Conservation (phyloP, 1,140 invertebrate species). For the Drosophila teissieri region DNA sequence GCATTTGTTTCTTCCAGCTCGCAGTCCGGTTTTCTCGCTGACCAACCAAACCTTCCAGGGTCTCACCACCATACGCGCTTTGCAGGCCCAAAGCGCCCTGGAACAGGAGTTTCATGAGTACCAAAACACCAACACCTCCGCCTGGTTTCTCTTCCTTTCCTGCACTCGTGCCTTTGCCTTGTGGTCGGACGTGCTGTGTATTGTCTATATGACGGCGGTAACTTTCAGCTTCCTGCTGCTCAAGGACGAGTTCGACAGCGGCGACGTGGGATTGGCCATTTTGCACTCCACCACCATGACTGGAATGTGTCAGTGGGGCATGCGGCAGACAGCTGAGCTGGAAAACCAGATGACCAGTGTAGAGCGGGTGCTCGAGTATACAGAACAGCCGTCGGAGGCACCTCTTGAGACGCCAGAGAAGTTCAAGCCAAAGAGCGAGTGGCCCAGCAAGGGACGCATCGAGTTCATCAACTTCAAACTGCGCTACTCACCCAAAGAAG, state of each 20-base stretch:
- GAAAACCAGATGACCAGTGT: constrained; percentile 95
- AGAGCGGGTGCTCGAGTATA: constrained; percentile 91
- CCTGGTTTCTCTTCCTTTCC: constrained; percentile 90
- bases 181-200: constrained; percentile 89
- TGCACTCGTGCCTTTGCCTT: constrained; percentile 88
- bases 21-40: constrained; percentile 90
- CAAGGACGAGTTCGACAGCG: constrained; percentile 86
- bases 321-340: constrained; percentile 93
- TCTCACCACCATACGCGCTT: constrained; percentile 92
- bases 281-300: constrained; percentile 91
- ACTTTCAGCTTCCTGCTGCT: constrained; percentile 86
- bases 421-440: constrained; percentile 87
- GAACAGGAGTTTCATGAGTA: constrained; percentile 87
- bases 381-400: constrained; percentile 86
- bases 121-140: constrained; percentile 90
- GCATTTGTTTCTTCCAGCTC: constrained; percentile 77
- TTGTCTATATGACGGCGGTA: constrained; percentile 87
- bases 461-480: constrained; percentile 88
- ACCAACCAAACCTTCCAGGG: constrained; percentile 92
- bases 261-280: constrained; percentile 92
- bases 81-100: constrained; percentile 87
- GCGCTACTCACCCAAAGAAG: constrained; percentile 84
- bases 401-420: constrained; percentile 85
- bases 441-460: constrained; percentile 90
- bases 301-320: constrained; percentile 93